These are phyloP conservation scores for Strigops habroptila DNA, from an alignment of 2,113 vertebrate genomes.

Conservation along the genomic window DNA sequence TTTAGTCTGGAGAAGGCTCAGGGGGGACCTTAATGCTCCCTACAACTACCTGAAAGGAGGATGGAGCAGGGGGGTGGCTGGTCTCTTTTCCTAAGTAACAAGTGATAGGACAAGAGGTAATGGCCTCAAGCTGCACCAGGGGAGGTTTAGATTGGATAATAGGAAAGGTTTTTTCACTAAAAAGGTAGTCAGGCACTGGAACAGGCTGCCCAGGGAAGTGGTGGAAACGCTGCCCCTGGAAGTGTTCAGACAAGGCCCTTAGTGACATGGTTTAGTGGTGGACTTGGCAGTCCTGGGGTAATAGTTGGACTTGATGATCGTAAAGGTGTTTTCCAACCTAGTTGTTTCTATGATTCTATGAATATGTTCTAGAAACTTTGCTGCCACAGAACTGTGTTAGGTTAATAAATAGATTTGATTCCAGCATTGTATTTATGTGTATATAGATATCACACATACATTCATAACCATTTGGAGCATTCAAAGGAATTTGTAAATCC, in stretches of 20 bases:
- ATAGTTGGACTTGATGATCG: neutral
- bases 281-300: neutral
- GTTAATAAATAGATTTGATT: neutral
- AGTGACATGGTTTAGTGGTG: neutral
- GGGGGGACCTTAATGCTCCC: neutral
- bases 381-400: neutral
- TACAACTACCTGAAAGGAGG: neutral
- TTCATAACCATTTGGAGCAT: neutral
- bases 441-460: neutral
- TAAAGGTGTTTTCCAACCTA: neutral
- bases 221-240: neutral
- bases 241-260: neutral
- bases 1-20: neutral
- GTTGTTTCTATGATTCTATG: neutral
- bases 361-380: neutral
- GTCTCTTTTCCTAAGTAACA: neutral
- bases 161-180: neutral
- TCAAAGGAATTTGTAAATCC: neutral
- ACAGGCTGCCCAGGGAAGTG: neutral
- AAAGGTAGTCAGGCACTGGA: neutral
- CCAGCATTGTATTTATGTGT: neutral
- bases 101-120: neutral
- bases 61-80: neutral
- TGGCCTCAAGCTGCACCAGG: neutral
- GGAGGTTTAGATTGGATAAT: neutral